A percentile compares a stretch with the other conserved stretches of the same genome.
phyloP scores from a whole-genome alignment of 2,888 invertebrate species.

The Eristalinus aeneus region DNA sequence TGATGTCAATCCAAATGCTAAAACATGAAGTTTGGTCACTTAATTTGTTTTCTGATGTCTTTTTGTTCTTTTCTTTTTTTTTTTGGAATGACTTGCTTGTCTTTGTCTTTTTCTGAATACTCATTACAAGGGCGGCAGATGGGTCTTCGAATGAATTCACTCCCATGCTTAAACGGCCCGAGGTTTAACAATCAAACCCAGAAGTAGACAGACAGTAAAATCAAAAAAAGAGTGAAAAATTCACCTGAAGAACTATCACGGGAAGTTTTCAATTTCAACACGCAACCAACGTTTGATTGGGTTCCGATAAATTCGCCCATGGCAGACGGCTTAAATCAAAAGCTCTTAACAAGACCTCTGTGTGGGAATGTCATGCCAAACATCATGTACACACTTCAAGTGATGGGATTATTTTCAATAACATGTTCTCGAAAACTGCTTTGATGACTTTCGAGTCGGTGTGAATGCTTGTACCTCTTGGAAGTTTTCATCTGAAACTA shows the following conservation, averaged over 20 bases:
- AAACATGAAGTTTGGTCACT: conserved; percentile 60
- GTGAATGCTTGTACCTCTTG: no score
- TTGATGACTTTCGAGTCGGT: no score
- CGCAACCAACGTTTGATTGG: not conserved
- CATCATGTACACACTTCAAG: no score
- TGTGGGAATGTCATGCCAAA: no score
- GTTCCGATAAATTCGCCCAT: no score
- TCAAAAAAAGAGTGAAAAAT: not conserved
- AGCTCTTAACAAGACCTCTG: no score
- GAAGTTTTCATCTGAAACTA: no score
- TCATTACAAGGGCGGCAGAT: conserved; percentile 4
- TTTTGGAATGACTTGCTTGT: conserved; percentile 7
- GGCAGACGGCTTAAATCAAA: no score
- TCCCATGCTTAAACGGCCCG: not conserved
- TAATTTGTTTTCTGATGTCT: conserved; percentile 32
- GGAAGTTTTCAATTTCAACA: not conserved
- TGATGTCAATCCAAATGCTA: conserved; percentile 58
- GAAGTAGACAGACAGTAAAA: not conserved
- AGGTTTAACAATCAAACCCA: not conserved
- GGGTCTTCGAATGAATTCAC: not conserved
- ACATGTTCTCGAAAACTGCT: no score
- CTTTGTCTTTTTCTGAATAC: not conserved
- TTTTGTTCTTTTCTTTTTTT: no score
- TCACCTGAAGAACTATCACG: not conserved
- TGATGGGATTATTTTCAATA: no score